Evolutionary conservation across 1,140 invertebrate genomes (phyloP).

Genomic region (Coelopa frigida): DNA sequence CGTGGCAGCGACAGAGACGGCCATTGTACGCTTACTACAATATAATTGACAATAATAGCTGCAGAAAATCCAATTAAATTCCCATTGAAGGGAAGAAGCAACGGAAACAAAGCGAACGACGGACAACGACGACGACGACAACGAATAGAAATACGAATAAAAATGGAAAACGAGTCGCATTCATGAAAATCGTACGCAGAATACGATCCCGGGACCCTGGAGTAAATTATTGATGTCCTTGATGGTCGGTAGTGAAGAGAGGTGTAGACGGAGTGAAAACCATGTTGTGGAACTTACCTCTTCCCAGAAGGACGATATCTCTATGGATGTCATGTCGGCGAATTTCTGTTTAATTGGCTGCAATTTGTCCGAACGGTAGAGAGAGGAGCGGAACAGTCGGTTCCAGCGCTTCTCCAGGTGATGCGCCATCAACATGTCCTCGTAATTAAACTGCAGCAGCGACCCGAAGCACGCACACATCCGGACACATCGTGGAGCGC

Average conservation of each 20-base stretch:
- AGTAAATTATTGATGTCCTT: no score
- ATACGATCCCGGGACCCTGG: neutral
- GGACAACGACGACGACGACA: no score
- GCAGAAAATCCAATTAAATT: constrained; percentile 45
- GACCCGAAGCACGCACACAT: no score
- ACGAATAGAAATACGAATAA: constrained; percentile 1
- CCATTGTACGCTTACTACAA: constrained; percentile 9
- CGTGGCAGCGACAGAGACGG: constrained; percentile 10
- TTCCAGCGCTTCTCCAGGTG: constrained; percentile 61
- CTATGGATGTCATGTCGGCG: constrained; percentile 61
- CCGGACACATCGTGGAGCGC: no score
- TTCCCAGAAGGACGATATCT: constrained; percentile 64
- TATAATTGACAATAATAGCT: constrained; percentile 43
- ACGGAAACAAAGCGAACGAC: constrained; percentile 40
- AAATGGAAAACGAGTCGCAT: constrained; percentile 5
- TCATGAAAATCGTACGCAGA: neutral
- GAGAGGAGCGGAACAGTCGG: constrained; percentile 55
- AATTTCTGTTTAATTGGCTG: constrained; percentile 71
- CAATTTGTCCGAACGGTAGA: constrained; percentile 60
- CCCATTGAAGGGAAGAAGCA: constrained; percentile 44
- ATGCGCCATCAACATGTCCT: constrained; percentile 49
- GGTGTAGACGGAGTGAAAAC: neutral
- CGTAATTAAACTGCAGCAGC: constrained; percentile 40
- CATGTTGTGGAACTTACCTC: constrained; percentile 41
- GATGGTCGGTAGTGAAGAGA: no score